Conservation (phyloP, 2,797 vertebrate genomes). For the Danio choprae region DNA sequence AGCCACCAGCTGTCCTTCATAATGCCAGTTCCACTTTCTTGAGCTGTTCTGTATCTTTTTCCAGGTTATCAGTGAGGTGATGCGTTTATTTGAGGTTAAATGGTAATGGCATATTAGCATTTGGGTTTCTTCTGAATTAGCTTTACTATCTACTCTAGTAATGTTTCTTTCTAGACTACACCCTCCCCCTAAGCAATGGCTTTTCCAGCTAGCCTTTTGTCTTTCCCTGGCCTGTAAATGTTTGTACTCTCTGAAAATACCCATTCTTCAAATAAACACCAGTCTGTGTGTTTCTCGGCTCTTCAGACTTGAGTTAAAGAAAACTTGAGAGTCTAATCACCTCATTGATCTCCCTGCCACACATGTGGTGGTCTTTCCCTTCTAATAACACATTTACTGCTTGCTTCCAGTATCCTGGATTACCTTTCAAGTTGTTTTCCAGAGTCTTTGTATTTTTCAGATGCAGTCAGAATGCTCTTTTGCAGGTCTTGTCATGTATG, state of each 20-base stretch:
- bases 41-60: background rate
- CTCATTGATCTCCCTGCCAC: conserved; percentile 7
- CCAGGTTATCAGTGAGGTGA: background rate
- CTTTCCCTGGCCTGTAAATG: conserved; percentile 22
- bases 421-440: background rate
- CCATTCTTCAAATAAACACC: conserved; percentile 22
- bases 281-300: conserved; percentile 7
- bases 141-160: background rate
- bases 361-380: background rate
- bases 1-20: conserved; percentile 36
- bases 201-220: conserved; percentile 30
- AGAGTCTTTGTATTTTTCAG: background rate
- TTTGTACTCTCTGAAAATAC: conserved; percentile 37
- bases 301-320: background rate
- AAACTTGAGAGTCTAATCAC: conserved; percentile 12
- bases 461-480: background rate
- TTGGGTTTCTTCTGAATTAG: background rate
- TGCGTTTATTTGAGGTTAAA: background rate
- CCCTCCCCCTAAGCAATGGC: conserved; percentile 18
- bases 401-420: background rate
- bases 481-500: background rate
- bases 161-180: background rate
- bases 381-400: background rate
- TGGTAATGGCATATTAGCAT: background rate
- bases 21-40: background rate